A percentile compares a stretch with the other conserved stretches of the same genome.
phyloP scores from a whole-genome alignment of 1,140 invertebrate species.

The Lucilia cuprina region DNA sequence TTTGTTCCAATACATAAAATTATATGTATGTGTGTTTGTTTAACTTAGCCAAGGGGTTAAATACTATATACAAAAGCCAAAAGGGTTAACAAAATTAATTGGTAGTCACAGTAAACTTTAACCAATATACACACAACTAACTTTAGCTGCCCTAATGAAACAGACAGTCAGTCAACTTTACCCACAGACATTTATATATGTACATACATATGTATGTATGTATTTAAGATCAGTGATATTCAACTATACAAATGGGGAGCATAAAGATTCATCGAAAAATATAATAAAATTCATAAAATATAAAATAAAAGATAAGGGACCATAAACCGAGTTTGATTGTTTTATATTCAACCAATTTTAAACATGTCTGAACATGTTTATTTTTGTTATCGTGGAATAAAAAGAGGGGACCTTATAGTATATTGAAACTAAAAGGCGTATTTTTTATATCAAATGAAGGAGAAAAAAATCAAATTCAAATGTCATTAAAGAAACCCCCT shows the following conservation, averaged over 20 bases:
- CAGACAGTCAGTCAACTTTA: background rate
- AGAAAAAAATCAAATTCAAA: slow-evolving; percentile 6
- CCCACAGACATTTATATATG: background rate
- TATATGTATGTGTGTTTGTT: background rate
- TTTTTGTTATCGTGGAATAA: background rate
- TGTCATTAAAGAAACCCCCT: background rate
- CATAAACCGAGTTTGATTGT: background rate
- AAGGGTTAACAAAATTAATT: slow-evolving; percentile 12
- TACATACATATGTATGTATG: background rate
- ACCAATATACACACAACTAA: background rate
- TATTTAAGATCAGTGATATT: background rate
- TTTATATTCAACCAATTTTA: background rate
- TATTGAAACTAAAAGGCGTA: background rate
- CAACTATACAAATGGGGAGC: background rate
- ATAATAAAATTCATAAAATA: background rate
- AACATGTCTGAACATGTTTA: background rate
- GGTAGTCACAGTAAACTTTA: background rate
- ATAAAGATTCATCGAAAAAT: background rate
- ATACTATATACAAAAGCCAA: background rate
- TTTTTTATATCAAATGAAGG: background rate
- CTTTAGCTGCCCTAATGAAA: background rate
- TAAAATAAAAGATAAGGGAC: background rate
- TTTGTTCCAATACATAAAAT: background rate
- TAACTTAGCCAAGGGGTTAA: background rate
- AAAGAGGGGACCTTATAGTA: background rate